These are phyloP conservation scores for zebrafish (Danio rerio) DNA, from an alignment of 2,113 vertebrate species.

Conservation along the genomic window GRCz12tu NC_133184.1:43039501-43040000, in stretches of 20 bases:
- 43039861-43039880: slow-evolving; percentile 95
- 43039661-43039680: slow-evolving; percentile 91
- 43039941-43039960: slow-evolving; percentile 96
- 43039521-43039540: not conserved
- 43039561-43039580: slow-evolving; percentile 6
- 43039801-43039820: slow-evolving; percentile 97
- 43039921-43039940: slow-evolving; percentile 98
- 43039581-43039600: not conserved
- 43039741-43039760: not conserved
- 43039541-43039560: slow-evolving; percentile 51
- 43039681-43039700: not conserved
- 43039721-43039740: not conserved
- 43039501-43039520: not conserved
- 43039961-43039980: slow-evolving; percentile 83
- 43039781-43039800: slow-evolving; percentile 52
- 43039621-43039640: slow-evolving; percentile 96
- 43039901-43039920: slow-evolving; percentile 95
- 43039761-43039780: not conserved
- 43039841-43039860: slow-evolving; percentile 97
- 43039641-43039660: slow-evolving; percentile 99
- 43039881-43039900: slow-evolving; percentile 92
- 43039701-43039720: not conserved
- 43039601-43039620: slow-evolving; percentile 88
- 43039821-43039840: slow-evolving; percentile 95
- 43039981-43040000: not conserved